Percentiles rank a stretch among this genome's conserved stretches.
Conservation (phyloP, 2,113 vertebrate genomes). For the Dolichallabes microphthalmus region DNA sequence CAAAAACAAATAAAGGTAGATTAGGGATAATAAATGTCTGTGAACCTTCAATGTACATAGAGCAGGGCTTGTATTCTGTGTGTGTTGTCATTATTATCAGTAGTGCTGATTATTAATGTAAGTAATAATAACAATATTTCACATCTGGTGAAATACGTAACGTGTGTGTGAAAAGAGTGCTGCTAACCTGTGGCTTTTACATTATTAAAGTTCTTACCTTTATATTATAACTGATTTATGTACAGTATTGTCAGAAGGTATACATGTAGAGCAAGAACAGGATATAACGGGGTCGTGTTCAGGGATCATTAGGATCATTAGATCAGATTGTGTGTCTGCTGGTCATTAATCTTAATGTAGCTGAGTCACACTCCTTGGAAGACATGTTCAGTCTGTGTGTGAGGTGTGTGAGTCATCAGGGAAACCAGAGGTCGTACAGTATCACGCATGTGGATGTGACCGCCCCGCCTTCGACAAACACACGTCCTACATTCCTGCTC, state of each 20-base stretch:
- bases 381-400: background rate
- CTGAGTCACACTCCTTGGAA: background rate
- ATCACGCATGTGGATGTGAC: slow-evolving; percentile 15
- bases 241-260: background rate
- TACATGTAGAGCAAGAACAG: background rate
- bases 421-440: background rate
- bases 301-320: background rate
- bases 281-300: background rate
- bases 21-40: background rate
- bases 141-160: background rate
- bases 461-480: slow-evolving; percentile 35
- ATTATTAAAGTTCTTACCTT: background rate
- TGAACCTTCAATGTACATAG: background rate
- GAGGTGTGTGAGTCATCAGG: background rate
- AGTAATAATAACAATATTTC: background rate
- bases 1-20: background rate
- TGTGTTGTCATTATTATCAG: background rate
- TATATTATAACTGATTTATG: background rate
- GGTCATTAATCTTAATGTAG: background rate
- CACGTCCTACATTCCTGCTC: slow-evolving; percentile 30
- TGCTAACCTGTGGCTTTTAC: background rate
- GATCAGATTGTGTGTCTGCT: background rate
- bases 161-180: background rate
- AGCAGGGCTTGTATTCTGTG: background rate
- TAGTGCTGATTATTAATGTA: background rate